Conservation (phyloP, 1,140 invertebrate genomes). For the Drosophila saltans region DNA sequence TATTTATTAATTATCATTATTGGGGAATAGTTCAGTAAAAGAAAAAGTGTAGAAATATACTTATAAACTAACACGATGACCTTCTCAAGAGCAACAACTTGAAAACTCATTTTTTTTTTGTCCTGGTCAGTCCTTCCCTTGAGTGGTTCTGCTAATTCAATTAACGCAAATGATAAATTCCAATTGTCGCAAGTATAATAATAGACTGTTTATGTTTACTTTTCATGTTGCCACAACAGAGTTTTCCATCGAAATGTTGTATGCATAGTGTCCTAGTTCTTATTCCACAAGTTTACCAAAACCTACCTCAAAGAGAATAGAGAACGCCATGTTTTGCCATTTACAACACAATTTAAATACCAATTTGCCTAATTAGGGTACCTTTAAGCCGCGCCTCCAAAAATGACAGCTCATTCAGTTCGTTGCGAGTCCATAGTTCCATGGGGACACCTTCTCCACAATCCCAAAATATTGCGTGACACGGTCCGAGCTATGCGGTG, state of each 20-base stretch:
- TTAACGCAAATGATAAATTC: constrained; percentile 4
- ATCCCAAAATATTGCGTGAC: constrained; percentile 75
- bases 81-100: neutral
- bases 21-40: too few species aligned
- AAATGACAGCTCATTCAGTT: constrained; percentile 61
- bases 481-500: constrained; percentile 12
- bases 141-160: neutral
- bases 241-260: neutral
- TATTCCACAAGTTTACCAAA: constrained; percentile 11
- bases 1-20: neutral
- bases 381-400: constrained; percentile 58
- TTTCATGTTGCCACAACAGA: neutral
- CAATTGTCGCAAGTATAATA: neutral
- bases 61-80: too few species aligned
- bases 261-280: neutral
- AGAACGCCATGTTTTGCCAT: constrained; percentile 17
- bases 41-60: too few species aligned
- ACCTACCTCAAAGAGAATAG: constrained; percentile 54
- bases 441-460: constrained; percentile 29
- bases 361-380: constrained; percentile 76
- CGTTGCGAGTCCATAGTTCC: constrained; percentile 26
- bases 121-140: neutral
- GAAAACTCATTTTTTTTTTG: neutral
- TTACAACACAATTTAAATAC: constrained; percentile 70
- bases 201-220: constrained; percentile 4